phyloP scores from a whole-genome alignment of 2,113 vertebrate species.

The Illadopsis cleaveri region DNA sequence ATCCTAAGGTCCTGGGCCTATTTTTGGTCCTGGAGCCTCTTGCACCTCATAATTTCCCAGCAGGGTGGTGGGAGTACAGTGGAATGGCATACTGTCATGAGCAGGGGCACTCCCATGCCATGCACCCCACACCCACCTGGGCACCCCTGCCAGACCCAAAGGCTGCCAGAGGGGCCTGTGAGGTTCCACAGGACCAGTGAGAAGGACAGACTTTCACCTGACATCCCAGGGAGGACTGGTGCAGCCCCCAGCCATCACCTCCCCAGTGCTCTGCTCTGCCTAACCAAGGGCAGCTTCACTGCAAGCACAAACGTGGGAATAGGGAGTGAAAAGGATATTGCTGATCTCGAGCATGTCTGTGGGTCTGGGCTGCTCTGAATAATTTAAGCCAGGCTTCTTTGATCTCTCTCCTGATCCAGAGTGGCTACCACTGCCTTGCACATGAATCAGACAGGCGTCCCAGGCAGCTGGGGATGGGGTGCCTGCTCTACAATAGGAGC shows the following conservation, averaged over 20 bases:
- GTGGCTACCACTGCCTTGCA: neutral
- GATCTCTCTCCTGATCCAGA: neutral
- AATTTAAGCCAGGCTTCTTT: slow-evolving; percentile 32
- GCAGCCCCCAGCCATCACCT: neutral
- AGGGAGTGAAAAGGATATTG: neutral
- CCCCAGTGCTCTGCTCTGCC: neutral
- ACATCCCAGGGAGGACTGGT: rapidly evolving
- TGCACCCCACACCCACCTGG: neutral
- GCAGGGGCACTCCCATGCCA: rapidly evolving
- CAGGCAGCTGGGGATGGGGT: neutral
- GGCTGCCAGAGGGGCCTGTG: neutral
- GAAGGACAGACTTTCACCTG: neutral
- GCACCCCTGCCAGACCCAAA: neutral
- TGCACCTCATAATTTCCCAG: neutral
- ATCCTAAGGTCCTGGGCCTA: rapidly evolving
- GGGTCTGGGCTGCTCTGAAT: slow-evolving; percentile 3
- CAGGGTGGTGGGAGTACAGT: neutral
- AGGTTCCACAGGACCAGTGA: neutral
- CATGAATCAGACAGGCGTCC: slow-evolving; percentile 1
- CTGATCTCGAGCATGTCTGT: neutral
- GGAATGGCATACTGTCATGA: rapidly evolving
- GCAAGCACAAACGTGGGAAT: rapidly evolving
- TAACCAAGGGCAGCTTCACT: neutral
- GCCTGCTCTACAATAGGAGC: neutral
- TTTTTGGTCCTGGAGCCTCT: neutral